Conservation (phyloP, 2,113 vertebrate genomes). For the Theristicus caerulescens region DNA sequence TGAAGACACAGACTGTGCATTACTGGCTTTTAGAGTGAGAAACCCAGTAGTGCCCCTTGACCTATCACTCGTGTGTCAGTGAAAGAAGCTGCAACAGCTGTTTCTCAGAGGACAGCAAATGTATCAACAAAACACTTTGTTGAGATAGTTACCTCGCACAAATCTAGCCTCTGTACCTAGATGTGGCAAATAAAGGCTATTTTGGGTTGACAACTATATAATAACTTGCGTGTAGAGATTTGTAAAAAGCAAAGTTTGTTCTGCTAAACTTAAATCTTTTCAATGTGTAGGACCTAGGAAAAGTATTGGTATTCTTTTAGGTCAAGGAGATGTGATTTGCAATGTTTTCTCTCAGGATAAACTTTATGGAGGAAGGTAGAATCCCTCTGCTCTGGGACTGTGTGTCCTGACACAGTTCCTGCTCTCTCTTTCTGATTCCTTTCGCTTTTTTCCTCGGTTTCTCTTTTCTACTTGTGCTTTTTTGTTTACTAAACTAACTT, state of each 20-base stretch:
- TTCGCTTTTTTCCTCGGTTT: neutral
- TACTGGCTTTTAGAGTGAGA: constrained; percentile 35
- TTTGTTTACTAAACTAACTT: neutral
- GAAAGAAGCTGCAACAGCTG: neutral
- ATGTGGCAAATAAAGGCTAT: neutral
- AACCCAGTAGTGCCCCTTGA: neutral
- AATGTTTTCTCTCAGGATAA: neutral
- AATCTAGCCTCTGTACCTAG: neutral
- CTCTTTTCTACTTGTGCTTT: neutral
- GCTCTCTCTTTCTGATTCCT: neutral
- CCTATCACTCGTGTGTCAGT: neutral
- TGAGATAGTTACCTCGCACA: neutral
- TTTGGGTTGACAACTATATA: neutral
- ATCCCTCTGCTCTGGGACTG: neutral
- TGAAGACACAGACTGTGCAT: neutral
- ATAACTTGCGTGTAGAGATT: neutral
- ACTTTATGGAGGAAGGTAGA: neutral
- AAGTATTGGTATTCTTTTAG: neutral
- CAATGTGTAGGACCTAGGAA: neutral
- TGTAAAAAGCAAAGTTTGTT: constrained; percentile 56
- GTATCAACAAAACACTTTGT: neutral
- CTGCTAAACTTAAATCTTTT: neutral
- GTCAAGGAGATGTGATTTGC: neutral
- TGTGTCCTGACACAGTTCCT: neutral
- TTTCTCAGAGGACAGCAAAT: constrained; percentile 26